These are phyloP conservation scores for Pluvianellus socialis DNA, from an alignment of 2,113 vertebrate species.

Conservation along the genomic window DNA sequence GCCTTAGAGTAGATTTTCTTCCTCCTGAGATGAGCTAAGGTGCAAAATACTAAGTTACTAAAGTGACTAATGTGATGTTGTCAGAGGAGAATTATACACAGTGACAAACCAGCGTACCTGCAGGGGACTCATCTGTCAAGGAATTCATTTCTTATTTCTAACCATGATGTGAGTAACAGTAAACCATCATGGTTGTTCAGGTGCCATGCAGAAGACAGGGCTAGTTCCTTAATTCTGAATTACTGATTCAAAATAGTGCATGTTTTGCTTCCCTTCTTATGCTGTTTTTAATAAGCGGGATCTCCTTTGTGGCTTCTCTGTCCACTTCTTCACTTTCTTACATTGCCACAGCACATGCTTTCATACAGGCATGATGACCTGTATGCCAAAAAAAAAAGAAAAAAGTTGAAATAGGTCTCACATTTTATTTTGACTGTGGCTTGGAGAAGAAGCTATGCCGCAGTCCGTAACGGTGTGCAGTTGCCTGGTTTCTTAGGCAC, in stretches of 20 bases:
- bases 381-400: background rate
- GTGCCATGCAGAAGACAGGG: background rate
- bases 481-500: background rate
- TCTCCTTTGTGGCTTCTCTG: background rate
- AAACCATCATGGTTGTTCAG: background rate
- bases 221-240: slow-evolving; percentile 16
- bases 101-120: background rate
- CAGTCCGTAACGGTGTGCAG: background rate
- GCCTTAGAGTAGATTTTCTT: slow-evolving; percentile 26
- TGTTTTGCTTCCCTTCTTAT: background rate
- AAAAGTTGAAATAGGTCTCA: background rate
- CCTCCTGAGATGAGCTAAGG: slow-evolving; percentile 32
- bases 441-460: background rate
- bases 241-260: background rate
- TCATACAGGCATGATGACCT: no score
- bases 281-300: background rate
- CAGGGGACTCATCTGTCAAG: slow-evolving; percentile 54
- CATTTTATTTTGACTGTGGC: background rate
- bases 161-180: slow-evolving; percentile 42
- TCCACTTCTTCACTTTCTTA: background rate
- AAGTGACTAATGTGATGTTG: slow-evolving; percentile 58
- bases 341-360: background rate
- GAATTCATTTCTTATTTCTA: slow-evolving; percentile 58
- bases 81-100: slow-evolving; percentile 42
- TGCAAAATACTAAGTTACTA: slow-evolving; percentile 53